Evolutionary conservation across 2,113 vertebrate species (phyloP).

Genomic region (Neofelis nebulosa): DNA sequence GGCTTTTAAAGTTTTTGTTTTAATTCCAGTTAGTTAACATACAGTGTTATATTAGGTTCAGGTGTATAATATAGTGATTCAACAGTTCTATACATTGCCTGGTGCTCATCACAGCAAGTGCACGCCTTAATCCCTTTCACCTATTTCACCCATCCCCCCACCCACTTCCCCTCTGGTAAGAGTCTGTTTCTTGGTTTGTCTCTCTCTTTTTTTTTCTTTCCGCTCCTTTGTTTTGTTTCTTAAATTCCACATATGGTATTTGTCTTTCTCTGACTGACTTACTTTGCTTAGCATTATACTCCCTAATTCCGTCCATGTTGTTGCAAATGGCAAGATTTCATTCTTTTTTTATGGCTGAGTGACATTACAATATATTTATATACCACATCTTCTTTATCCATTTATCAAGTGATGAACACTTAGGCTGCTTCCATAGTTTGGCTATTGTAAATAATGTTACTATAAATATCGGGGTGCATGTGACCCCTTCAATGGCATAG

Average conservation of each 20-base stretch:
- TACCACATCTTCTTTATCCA: background rate
- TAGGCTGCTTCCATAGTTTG: background rate
- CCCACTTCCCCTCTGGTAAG: background rate
- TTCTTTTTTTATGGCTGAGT: background rate
- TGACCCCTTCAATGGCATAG: background rate
- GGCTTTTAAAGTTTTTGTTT: background rate
- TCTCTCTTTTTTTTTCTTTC: background rate
- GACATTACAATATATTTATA: background rate
- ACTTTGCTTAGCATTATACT: background rate
- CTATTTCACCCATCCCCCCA: background rate
- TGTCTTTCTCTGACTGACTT: background rate
- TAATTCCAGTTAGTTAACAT: background rate
- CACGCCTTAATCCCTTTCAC: background rate
- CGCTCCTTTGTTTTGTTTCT: background rate
- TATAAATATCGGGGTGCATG: background rate
- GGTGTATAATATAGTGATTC: background rate
- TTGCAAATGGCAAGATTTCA: background rate
- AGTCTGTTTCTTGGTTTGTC: background rate
- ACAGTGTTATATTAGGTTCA: background rate
- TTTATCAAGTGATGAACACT: background rate
- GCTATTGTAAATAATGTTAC: background rate
- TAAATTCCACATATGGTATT: background rate
- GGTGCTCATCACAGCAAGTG: background rate
- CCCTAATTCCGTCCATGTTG: background rate
- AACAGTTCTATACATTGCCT: background rate